Evolutionary conservation across 1,140 invertebrate species (phyloP).

Genomic region (Oncopeltus fasciatus): DNA sequence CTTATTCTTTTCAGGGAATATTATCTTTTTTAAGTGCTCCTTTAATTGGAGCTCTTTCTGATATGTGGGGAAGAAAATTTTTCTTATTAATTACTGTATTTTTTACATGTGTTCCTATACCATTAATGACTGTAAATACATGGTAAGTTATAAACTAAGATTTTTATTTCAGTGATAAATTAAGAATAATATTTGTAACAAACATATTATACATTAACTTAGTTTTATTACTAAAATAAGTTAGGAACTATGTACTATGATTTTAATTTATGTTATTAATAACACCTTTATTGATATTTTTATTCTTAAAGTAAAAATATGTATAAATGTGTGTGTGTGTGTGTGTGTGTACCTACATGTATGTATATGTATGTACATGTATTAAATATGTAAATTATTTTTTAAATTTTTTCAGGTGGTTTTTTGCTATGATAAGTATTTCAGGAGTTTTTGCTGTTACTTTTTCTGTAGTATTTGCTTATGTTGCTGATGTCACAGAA

Average conservation of each 20-base stretch:
- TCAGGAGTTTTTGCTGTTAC: conserved; percentile 97
- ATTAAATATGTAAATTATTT: neutral
- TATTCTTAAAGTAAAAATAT: too few relatives aligned
- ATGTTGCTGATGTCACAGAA: conserved; percentile 98
- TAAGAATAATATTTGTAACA: too few relatives aligned
- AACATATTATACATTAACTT: too few relatives aligned
- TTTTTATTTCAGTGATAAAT: too few relatives aligned
- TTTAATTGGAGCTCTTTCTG: conserved; percentile 88
- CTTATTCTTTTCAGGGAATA: conserved; percentile 55
- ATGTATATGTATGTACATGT: too few relatives aligned
- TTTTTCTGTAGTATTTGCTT: conserved; percentile 97
- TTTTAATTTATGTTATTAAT: too few relatives aligned
- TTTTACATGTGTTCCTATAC: conserved; percentile 97
- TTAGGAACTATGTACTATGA: too few relatives aligned
- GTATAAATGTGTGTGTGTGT: too few relatives aligned
- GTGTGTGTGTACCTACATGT: too few relatives aligned
- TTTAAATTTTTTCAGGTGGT: conserved; percentile 55
- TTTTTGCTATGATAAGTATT: conserved; percentile 98
- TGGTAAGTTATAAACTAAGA: conserved; percentile 63
- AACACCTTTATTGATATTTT: too few relatives aligned
- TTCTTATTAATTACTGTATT: conserved; percentile 97
- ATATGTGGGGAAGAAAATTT: conserved; percentile 95
- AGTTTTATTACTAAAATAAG: too few relatives aligned
- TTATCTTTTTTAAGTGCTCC: conserved; percentile 94
- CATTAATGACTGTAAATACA: conserved; percentile 95